Percentiles rank a stretch among this genome's conserved stretches.
phyloP scores from a whole-genome alignment of 2,888 invertebrate genomes.

The Fabriciana adippe region DNA sequence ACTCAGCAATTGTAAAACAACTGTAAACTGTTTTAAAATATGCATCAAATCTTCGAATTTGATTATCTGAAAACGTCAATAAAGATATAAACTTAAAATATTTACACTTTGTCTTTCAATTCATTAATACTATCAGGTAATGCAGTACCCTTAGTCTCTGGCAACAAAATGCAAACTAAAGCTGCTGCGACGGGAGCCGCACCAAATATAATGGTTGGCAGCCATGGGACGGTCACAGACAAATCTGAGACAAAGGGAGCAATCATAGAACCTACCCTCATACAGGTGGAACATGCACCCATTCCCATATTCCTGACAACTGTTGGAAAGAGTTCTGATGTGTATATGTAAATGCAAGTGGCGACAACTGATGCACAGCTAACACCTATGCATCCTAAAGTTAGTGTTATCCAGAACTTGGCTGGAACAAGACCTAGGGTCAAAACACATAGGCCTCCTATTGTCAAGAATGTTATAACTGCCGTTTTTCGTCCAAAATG shows the following conservation, averaged over 20 bases:
- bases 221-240: constrained; percentile 75
- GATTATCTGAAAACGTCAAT: not conserved
- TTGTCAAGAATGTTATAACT: constrained; percentile 79
- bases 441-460: constrained; percentile 84
- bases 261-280: constrained; percentile 91
- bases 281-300: constrained; percentile 91
- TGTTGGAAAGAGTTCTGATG: constrained; percentile 94
- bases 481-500: constrained; percentile 85
- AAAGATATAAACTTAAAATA: not conserved
- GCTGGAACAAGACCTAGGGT: constrained; percentile 80
- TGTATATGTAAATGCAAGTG: constrained; percentile 91
- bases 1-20: too few relatives aligned
- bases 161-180: constrained; percentile 84
- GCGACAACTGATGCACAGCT: constrained; percentile 90
- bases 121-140: constrained; percentile 90
- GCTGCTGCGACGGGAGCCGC: constrained; percentile 85
- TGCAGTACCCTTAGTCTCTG: constrained; percentile 88
- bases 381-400: constrained; percentile 87
- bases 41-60: too few relatives aligned
- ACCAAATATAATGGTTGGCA: constrained; percentile 89
- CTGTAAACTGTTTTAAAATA: too few relatives aligned
- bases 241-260: constrained; percentile 90
- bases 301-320: constrained; percentile 93
- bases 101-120: constrained; percentile 70
- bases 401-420: constrained; percentile 79